Evolutionary conservation across 1,140 invertebrate genomes (phyloP).

Genomic region (Orius insidiosus): DNA sequence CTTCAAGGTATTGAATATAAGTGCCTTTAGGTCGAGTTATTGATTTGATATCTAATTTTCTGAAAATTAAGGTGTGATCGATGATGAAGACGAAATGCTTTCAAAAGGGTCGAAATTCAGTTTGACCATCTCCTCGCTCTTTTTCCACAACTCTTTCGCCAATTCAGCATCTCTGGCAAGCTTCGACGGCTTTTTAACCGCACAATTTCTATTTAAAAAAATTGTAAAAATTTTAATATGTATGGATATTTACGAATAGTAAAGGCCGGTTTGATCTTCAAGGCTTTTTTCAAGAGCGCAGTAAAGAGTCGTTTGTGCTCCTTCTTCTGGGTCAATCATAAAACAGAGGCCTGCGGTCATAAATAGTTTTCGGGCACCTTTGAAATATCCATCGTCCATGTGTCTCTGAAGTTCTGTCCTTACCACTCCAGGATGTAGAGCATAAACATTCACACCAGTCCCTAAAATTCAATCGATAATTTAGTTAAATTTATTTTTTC

Average conservation of each 20-base stretch:
- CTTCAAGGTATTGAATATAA: too few species aligned
- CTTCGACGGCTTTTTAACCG: not conserved
- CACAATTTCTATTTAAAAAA: not conserved
- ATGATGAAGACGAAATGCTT: too few species aligned
- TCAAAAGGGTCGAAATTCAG: too few species aligned
- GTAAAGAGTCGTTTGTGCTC: conserved; percentile 63
- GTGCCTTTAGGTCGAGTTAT: too few species aligned
- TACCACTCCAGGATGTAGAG: conserved; percentile 54
- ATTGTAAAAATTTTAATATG: too few species aligned
- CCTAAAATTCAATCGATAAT: conserved; percentile 22
- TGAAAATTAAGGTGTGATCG: too few species aligned
- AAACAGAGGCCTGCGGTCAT: conserved; percentile 25
- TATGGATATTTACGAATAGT: too few species aligned
- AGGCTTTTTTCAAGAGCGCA: conserved; percentile 54
- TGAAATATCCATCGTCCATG: conserved; percentile 31
- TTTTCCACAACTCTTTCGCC: too few species aligned
- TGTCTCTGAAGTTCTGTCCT: conserved; percentile 57
- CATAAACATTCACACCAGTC: conserved; percentile 44
- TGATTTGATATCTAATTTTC: too few species aligned
- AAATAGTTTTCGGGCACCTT: conserved; percentile 37
- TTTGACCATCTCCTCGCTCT: too few species aligned
- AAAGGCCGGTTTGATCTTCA: conserved; percentile 42
- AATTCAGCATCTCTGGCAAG: too few species aligned
- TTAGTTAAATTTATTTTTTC: too few species aligned
- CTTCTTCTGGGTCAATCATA: conserved; percentile 43